Percentiles rank a stretch among this genome's conserved stretches.
These are phyloP conservation scores for Drosophila parvula DNA, from an alignment of 1,140 invertebrate genomes.

Conservation along the genomic window DNA sequence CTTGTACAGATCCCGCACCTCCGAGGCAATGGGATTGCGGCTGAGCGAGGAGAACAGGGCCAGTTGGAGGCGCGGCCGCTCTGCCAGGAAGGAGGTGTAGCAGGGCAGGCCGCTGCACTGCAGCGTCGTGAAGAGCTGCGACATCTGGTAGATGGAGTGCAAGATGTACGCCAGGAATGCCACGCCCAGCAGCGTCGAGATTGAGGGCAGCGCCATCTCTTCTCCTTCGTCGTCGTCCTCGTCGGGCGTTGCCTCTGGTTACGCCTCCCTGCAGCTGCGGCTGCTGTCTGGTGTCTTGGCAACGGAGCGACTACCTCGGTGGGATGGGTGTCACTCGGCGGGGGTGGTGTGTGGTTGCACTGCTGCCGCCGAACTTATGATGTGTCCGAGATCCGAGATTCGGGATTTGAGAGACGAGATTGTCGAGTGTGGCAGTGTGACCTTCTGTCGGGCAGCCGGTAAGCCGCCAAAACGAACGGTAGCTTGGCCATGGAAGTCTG, in stretches of 20 bases:
- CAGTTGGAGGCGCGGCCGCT: slow-evolving; percentile 86
- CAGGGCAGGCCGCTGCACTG: slow-evolving; percentile 87
- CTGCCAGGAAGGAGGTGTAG: slow-evolving; percentile 86
- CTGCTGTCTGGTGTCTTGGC: not conserved
- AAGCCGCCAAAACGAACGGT: not conserved
- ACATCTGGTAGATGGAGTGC: slow-evolving; percentile 90
- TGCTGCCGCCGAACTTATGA: not conserved
- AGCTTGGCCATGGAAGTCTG: no score
- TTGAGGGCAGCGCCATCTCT: slow-evolving; percentile 72
- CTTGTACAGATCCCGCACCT: slow-evolving; percentile 81
- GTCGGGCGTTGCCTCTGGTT: not conserved
- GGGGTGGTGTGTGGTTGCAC: not conserved
- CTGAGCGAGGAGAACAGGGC: slow-evolving; percentile 86
- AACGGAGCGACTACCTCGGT: not conserved
- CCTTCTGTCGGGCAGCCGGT: not conserved
- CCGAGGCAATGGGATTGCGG: slow-evolving; percentile 83
- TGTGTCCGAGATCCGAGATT: not conserved
- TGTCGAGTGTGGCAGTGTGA: not conserved
- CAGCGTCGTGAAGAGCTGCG: slow-evolving; percentile 89
- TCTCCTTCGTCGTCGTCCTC: no score
- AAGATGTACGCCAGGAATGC: slow-evolving; percentile 89
- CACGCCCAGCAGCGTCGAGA: slow-evolving; percentile 85
- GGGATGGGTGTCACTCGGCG: not conserved
- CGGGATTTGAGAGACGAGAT: not conserved
- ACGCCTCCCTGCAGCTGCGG: not conserved